Conservation (phyloP, 2,113 vertebrate species). For the Cochlearius cochlearius region DNA sequence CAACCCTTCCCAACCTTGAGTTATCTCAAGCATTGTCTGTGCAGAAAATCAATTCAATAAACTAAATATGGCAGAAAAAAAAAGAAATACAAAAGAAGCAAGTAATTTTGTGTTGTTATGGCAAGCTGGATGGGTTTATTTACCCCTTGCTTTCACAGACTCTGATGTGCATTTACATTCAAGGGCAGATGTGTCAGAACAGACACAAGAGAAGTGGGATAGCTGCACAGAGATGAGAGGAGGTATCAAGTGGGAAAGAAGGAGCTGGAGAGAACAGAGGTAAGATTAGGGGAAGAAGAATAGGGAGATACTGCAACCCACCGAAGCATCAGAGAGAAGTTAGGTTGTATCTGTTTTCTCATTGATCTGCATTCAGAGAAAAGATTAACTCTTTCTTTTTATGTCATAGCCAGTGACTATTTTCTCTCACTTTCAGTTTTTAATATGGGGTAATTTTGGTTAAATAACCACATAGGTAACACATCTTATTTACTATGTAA, state of each 20-base stretch:
- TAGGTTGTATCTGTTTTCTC: neutral
- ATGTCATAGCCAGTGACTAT: neutral
- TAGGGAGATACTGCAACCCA: accelerated
- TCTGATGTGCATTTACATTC: neutral
- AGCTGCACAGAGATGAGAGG: neutral
- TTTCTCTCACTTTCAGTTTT: neutral
- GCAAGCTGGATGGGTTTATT: neutral
- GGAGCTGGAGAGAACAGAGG: neutral
- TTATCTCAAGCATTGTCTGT: neutral
- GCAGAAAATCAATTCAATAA: neutral
- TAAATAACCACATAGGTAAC: neutral
- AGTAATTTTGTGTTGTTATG: neutral
- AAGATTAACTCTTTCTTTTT: neutral
- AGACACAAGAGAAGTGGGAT: neutral
- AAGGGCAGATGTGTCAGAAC: neutral
- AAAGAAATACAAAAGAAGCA: neutral
- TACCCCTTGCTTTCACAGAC: neutral
- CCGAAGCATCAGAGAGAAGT: neutral
- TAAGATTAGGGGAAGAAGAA: neutral
- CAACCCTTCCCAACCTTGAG: neutral
- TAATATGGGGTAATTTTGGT: neutral
- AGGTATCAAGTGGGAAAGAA: neutral
- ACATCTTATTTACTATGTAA: neutral
- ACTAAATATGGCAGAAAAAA: neutral
- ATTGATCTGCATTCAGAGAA: neutral